Evolutionary conservation across 2,113 vertebrate species (phyloP), one percentile per base, ranked within the genome.

Genomic region (Oenanthe melanoleuca): DNA sequence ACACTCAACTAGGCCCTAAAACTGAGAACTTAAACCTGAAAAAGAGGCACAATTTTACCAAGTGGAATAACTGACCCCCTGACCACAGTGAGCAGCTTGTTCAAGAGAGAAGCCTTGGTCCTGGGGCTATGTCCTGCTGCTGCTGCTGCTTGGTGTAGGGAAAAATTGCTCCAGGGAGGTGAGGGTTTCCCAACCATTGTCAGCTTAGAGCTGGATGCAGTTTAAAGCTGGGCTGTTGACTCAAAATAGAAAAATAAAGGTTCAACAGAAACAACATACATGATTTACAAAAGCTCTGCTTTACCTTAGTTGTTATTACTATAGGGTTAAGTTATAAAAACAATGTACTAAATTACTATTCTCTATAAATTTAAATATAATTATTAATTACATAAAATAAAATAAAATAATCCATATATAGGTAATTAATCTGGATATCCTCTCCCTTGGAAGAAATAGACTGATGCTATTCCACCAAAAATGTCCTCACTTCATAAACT

Each of bases 371-470:
- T 33, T 37, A 52, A 70, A 55, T 79, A 47, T 21, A 42, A 60
- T 53, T 74, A 45, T 16, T 31, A 67, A 13, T 40, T 22, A 53
- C 80, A 95, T 71, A 92, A 97, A 98, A 96, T 71, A 13, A 95
- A 66, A 97, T 97, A 28, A 97, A 94, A 92, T 29, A 11, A 91
- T 83, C 86, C 40, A 88, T 91, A 96, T 61, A 49, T 85, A 71
- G 14, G n/a, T 57, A 78, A 72, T 79, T 53, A 80, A 95, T 55
- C 89, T 98, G 88, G 96, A 98, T 93, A 78, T 96, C 75, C 55
- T 97, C 31, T 96, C 92, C 29, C 82, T 98, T 57, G 91, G 96
- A 93, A 92, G 89, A 95, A 98, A 97, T 14, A 87, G 22, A 14
- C 89, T 97, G 80, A 88, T 42, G 25, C 84, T 88, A 29, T 75